Base-by-base conservation (phyloP, 2,888 invertebrate species). In the Ochropleura plecta region DNA sequence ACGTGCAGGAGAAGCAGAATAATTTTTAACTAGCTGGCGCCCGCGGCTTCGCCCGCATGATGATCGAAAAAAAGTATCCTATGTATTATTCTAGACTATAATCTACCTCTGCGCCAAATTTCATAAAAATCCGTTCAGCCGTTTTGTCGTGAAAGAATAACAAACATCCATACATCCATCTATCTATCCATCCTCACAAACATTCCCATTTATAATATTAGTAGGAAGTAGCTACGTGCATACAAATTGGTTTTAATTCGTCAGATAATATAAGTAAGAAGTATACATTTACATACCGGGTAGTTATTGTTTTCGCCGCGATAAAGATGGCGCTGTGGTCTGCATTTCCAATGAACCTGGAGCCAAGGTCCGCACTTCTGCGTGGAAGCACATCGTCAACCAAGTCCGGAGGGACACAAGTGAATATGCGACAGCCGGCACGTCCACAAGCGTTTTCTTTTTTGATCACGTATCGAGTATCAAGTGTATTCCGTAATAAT, bases 381-480 rank as follows among this genome's bases (percentile, higher is more conserved):
- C 83, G 62, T 65, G 53, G 49, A 44, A 76, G 71, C 60, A 76
- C 82, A 83, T 82, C 59, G 77, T 55, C 53, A 57, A 10, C 55
- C 55, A 57, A 62, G 42, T 42, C 82, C 73, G 30, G 20, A 5
- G 82, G 77, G 83, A 83, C 70, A 60, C n/a, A 48, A 68, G n/a
- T 57, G 53, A 69, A 53, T 69, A 86, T 73, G 78, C 60, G 76
- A 5, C 62, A 9, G 16, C 30, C 42, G 76, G 69, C 86, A 87
- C 86, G 86, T 87, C 42, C 48, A 60, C 75, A 9, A 63, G 1
- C 68, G 71, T 42, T 73, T 69, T 74, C 66, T 48, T 82, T 76
- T 78, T 59, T 71, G 63, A 78, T 87, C 87, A 87, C 87, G 86
- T 86, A 78, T 68, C 42, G n/a, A 78, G 72, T 81, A 81, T 86